Base-by-base conservation (phyloP, 1,140 invertebrate genomes). In the Drosophila aff. region DNA sequence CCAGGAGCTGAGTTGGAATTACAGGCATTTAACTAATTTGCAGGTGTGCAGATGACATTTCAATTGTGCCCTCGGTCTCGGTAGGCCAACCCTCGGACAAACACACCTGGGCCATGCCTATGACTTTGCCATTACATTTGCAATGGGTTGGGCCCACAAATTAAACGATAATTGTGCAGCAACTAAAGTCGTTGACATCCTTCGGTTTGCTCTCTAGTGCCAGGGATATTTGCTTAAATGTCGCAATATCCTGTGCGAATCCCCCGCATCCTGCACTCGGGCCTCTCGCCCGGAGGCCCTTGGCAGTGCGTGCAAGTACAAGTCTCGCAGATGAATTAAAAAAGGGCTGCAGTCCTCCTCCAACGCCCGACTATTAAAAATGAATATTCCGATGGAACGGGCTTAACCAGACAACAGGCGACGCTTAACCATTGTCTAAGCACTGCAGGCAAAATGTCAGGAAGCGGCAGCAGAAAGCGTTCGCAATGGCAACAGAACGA, bases 361-460 rank as follows among this genome's bases (percentile, higher is more conserved):
- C 60, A 23, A 44, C 43, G 77, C 49, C 47, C 31, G 76, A 74
- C 83, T 83, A 87, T 82, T 82, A 63, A 73, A 78, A 85, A 68
- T 65, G 75, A 79, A 86, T 87, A 76, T 66, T 78, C 60, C 44
- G 21, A 59, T 62, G 75, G 72, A 55, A 52, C 55, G 72, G 16
- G 66, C 61, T 47, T 46, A 76, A 53, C 72, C 61, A 38, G 52
- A 40, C 50, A 23, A 60, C 33, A 52, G 79, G 50, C 63, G 77
- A 63, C 60, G 81, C 60, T 87, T 87, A 86, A 83, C 82, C 76
- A 86, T 86, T 86, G 82, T 86, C 76, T 87, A 76, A 80, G 72
- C 76, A 82, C 82, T 87, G 76, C 67, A 52, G 83, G 82, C 80
- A 76, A 79, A 80, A 87, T 83, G 85, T 78, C 82, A 86, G 83